Percentiles rank a stretch among this genome's conserved stretches.
Conservation (phyloP, 2,113 vertebrate genomes). For the Vulpes ferrilata region DNA sequence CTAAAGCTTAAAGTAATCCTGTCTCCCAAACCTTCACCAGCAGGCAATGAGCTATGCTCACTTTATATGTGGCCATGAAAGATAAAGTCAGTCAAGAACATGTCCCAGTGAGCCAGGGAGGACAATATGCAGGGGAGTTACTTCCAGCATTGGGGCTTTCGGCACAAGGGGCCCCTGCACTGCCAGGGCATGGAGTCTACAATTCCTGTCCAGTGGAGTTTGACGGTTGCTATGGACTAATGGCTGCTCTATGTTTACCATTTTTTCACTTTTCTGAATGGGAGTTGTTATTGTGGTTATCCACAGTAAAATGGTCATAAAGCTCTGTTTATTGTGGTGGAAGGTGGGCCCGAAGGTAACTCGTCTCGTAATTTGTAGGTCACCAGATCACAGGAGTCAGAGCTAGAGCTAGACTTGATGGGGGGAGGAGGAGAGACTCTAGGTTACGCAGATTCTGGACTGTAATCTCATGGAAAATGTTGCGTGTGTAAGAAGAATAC, state of each 20-base stretch:
- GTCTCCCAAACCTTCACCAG: neutral
- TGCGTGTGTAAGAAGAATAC: neutral
- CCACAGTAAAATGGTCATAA: conserved; percentile 62
- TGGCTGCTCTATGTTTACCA: neutral
- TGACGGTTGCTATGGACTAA: neutral
- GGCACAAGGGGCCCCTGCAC: neutral
- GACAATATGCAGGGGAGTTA: neutral
- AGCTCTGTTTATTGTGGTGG: conserved; percentile 65
- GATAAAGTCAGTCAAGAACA: conserved; percentile 20
- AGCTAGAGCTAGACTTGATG: neutral
- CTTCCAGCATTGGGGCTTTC: neutral
- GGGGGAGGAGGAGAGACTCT: neutral
- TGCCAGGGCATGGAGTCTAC: neutral
- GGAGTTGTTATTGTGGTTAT: conserved; percentile 64
- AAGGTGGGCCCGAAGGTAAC: conserved; percentile 49
- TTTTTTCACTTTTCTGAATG: conserved; percentile 63
- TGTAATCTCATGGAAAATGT: neutral
- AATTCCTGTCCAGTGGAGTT: neutral
- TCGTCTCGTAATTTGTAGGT: conserved; percentile 49
- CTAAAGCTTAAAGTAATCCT: neutral
- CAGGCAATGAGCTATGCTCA: neutral
- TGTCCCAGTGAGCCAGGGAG: neutral
- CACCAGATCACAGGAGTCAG: conserved; percentile 38
- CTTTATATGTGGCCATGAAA: neutral
- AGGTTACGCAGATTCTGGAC: neutral